These are phyloP conservation scores for Semotilus atromaculatus DNA, from an alignment of 2,797 vertebrate species.

Conservation along the genomic window DNA sequence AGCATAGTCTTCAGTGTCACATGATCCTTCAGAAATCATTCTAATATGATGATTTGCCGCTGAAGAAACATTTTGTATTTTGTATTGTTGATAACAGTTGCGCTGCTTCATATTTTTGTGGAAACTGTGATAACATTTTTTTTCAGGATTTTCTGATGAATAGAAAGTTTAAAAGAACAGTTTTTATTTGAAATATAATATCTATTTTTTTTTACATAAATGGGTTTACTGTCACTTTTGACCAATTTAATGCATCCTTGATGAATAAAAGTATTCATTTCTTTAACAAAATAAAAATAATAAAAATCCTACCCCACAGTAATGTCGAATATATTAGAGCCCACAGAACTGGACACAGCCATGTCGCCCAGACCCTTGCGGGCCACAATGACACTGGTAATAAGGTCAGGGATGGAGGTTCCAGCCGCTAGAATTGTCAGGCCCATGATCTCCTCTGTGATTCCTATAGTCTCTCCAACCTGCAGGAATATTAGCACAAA, in stretches of 20 bases:
- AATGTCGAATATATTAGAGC: constrained; percentile 96
- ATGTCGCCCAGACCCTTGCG: constrained; percentile 93
- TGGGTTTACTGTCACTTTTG: not conserved
- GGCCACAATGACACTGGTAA: constrained; percentile 95
- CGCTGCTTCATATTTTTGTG: not conserved
- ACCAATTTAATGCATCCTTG: not conserved
- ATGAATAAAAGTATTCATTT: not conserved
- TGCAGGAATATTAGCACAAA: not conserved
- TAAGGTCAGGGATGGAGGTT: constrained; percentile 94
- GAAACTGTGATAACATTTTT: not conserved
- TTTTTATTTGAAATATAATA: not conserved
- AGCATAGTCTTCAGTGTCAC: not conserved
- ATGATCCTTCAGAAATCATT: not conserved
- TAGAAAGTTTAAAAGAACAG: not conserved
- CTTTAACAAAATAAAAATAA: not conserved
- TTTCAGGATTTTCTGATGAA: not conserved
- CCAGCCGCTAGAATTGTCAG: constrained; percentile 93
- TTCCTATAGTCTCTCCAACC: constrained; percentile 93
- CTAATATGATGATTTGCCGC: not conserved
- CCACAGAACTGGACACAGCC: constrained; percentile 95
- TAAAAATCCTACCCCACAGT: constrained; percentile 82
- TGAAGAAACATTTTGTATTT: not conserved
- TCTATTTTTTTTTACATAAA: not conserved
- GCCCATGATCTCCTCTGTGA: constrained; percentile 96
- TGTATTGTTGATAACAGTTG: not conserved